Base-by-base conservation (phyloP, 2,888 invertebrate species). In the Poecilobothrus nobilitatus region DNA sequence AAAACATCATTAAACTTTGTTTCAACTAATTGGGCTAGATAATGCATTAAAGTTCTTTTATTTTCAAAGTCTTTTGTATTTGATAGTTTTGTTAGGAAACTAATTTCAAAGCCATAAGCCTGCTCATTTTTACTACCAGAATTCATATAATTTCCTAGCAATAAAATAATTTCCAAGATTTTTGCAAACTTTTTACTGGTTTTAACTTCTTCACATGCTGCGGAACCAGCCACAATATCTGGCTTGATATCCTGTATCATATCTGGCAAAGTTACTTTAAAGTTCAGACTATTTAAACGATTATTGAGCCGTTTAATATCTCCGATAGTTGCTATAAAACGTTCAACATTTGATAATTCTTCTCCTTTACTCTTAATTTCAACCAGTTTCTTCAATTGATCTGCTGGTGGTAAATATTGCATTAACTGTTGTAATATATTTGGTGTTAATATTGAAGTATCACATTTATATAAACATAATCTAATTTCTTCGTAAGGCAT, bases 81-180 rank as follows among this genome's bases (percentile, higher is more conserved):
- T 4, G 91, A 90, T 72, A 94, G 82, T 86, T 98, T 97, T 0
- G 97, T 92, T 12, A 99, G 85, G 78, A 93, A 97, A 78, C 91
- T 95, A 75, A 99, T 94, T 82, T 99, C 97, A 81, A 98, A 99
- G 1, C 96, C 99, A 76, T 93, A 92, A 0, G 97, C 95, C 73
- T 92, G 93, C 1, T 92, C 96, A 78, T 97, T 96, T 76, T 91
- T 91, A 9, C 95, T 94, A 0, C 97, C 97, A 0, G 94, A 89
- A 81, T 98, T 98, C 93, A 99, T 94, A 77, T 94, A 96, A 82
- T 99, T 99, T 5, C 98, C 98, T 27, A 97, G 84, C 15, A 97
- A 81, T 0, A 99, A 84, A 71, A 98, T 87, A 0, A 98, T 83
- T 80, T 97, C 94, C 18, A 99, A 82, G 67, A 99, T 89, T 79